phyloP scores from a whole-genome alignment of 1,140 invertebrate genomes.

The Antheraea pernyi region DNA sequence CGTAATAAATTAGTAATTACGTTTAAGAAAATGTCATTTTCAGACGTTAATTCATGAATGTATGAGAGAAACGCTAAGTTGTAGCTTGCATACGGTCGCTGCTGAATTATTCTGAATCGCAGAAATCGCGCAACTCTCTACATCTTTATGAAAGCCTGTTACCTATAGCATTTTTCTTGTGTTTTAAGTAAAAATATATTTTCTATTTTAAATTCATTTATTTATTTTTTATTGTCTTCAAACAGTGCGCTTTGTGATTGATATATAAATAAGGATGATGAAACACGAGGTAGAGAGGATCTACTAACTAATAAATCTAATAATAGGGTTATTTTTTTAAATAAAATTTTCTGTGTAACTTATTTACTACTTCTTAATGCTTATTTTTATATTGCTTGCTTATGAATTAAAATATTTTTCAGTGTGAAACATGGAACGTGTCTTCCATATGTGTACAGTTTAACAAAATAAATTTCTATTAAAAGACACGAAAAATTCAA shows the following conservation, averaged over 20 bases:
- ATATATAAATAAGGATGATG: no score
- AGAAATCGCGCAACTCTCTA: background rate
- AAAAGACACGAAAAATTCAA: no score
- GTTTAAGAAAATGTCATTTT: background rate
- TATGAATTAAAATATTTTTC: no score
- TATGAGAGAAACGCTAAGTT: conserved; percentile 16
- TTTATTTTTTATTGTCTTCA: conserved; percentile 8
- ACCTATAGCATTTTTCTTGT: conserved; percentile 38
- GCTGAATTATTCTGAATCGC: background rate
- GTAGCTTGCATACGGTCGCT: conserved; percentile 1
- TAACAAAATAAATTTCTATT: no score
- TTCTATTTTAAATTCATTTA: conserved; percentile 9
- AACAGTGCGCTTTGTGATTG: background rate
- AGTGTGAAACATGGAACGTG: no score
- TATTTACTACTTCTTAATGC: no score
- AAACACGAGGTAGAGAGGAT: no score
- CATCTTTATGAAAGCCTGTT: conserved; percentile 38
- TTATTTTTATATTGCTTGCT: no score
- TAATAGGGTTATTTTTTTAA: no score
- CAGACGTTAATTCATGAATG: background rate
- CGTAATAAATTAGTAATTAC: background rate
- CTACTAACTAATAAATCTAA: no score
- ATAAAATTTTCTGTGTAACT: no score
- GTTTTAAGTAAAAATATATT: conserved; percentile 36
- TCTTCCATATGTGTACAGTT: no score